These are phyloP conservation scores for Aspidapion aeneum DNA, from an alignment of 2,888 invertebrate species.

Conservation along the genomic window DNA sequence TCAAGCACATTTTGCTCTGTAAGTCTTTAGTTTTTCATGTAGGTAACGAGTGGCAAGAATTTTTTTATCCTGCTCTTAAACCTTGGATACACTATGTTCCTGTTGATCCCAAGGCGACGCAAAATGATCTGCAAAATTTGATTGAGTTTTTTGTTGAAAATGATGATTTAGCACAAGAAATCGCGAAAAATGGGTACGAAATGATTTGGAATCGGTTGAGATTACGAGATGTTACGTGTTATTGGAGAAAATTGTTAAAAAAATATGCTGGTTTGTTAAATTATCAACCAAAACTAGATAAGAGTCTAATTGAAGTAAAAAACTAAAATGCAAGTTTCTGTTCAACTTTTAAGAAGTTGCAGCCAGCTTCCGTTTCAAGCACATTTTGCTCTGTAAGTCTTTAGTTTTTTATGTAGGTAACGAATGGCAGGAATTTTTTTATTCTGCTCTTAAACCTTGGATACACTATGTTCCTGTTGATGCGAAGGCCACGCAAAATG, in stretches of 20 bases:
- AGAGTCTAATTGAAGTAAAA: conserved; percentile 54
- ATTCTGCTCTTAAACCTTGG: conserved; percentile 95
- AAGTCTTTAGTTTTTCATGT: conserved; percentile 92
- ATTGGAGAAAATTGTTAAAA: conserved; percentile 77
- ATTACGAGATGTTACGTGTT: conserved; percentile 79
- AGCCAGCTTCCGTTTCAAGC: conserved; percentile 91
- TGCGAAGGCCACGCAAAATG: conserved; percentile 54
- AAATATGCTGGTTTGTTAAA: conserved; percentile 71
- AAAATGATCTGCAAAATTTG: conserved; percentile 67
- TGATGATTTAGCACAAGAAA: conserved; percentile 69
- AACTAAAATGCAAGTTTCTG: too few relatives aligned
- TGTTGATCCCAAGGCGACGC: conserved; percentile 59
- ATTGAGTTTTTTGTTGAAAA: conserved; percentile 73
- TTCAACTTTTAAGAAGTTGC: too few relatives aligned
- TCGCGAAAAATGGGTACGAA: conserved; percentile 77
- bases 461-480: conserved; percentile 89
- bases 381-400: conserved; percentile 90
- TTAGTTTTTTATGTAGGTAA: conserved; percentile 92
- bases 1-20: conserved; percentile 92
- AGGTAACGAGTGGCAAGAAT: conserved; percentile 91
- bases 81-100: conserved; percentile 98
- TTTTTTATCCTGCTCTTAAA: conserved; percentile 85
- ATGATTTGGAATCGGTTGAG: conserved; percentile 82
- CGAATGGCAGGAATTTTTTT: too few relatives aligned
- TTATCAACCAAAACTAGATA: conserved; percentile 60